Evolutionary conservation across 2,113 vertebrate genomes (phyloP).

Genomic region (Myrmophylax atrothorax): DNA sequence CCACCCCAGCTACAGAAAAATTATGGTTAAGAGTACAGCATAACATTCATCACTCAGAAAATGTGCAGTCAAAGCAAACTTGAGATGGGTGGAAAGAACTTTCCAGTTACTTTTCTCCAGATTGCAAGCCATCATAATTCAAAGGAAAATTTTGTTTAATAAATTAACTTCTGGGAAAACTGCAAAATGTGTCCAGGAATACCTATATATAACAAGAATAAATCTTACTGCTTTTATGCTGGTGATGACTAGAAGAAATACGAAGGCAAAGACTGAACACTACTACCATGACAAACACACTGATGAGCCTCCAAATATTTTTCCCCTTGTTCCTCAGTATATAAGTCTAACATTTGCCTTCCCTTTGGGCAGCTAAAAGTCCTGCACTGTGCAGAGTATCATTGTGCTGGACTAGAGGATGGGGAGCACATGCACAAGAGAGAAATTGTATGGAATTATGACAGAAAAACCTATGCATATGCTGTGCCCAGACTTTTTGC

Average conservation of each 20-base stretch:
- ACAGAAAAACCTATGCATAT: conserved; percentile 23
- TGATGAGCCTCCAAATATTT: conserved; percentile 9
- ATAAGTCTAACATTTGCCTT: conserved; percentile 19
- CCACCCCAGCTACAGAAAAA: neutral
- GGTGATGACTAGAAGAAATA: conserved; percentile 55
- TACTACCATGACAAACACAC: neutral
- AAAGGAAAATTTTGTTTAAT: conserved; percentile 47
- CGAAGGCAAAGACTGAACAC: neutral
- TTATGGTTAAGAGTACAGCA: neutral
- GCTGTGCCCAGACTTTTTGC: conserved; percentile 57
- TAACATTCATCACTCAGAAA: conserved; percentile 12
- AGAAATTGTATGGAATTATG: conserved; percentile 37
- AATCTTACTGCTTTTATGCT: conserved; percentile 8
- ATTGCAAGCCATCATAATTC: conserved; percentile 35
- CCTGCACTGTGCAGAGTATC: neutral
- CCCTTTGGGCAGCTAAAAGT: neutral
- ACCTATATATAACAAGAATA: conserved; percentile 20
- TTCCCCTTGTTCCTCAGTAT: neutral
- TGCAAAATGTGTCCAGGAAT: neutral
- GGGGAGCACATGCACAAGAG: neutral
- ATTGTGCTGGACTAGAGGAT: neutral
- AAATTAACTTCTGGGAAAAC: conserved; percentile 53
- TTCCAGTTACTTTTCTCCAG: conserved; percentile 36
- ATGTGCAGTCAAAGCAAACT: conserved; percentile 49
- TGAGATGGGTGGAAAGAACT: conserved; percentile 28